Evolutionary conservation across 2,888 invertebrate genomes (phyloP), one percentile per base, ranked within the genome.

Genomic region (Allolobophora icterica): DNA sequence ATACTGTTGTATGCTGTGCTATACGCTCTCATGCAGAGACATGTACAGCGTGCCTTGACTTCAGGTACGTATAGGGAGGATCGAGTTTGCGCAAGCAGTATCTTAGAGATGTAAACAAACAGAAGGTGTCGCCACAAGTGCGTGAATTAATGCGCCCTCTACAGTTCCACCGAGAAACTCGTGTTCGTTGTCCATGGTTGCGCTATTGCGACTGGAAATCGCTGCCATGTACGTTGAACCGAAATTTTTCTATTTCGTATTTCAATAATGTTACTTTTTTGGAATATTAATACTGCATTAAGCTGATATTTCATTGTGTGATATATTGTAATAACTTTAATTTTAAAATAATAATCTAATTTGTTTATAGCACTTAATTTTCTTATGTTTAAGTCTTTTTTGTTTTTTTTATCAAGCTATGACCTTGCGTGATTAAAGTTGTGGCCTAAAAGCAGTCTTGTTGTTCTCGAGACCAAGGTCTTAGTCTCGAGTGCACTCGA

Each of bases 51-150:
- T 17, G 71, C 71, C 71, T 71, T 71, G 71, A n/a, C 30, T 71
- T 71, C 30, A 11, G 71, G 30, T 17, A n/a, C n/a, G 71, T n/a
- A 17, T 30, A n/a, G 71, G 30, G 30, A 71, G 71, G 71, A n/a
- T 30, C 71, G 30, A 71, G 71, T 71, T 30, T 71, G 30, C 8
- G 6, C n/a, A n/a, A n/a, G 71, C 71, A 71, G 71, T 71, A 1
- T n/a, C 71, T 71, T n/a, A 71, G 71, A 71, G 71, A 71, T n/a
- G n/a, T 71, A 71, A n/a, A 71, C n/a, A 71, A 71, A 71, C 71
- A 71, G n/a, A n/a, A 71, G 71, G 71, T 71, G n/a, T n/a, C 71
- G 71, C n/a, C 30, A 71, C 71, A 71, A n/a, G 71, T 71, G 71
- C n/a, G 71, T 8, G 71, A 30, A n/a, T 17, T 71, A 71, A 71